Percentiles rank a stretch among this genome's conserved stretches.
Evolutionary conservation across 2,888 invertebrate genomes (phyloP).

Genomic region (Tetragnatha montana): DNA sequence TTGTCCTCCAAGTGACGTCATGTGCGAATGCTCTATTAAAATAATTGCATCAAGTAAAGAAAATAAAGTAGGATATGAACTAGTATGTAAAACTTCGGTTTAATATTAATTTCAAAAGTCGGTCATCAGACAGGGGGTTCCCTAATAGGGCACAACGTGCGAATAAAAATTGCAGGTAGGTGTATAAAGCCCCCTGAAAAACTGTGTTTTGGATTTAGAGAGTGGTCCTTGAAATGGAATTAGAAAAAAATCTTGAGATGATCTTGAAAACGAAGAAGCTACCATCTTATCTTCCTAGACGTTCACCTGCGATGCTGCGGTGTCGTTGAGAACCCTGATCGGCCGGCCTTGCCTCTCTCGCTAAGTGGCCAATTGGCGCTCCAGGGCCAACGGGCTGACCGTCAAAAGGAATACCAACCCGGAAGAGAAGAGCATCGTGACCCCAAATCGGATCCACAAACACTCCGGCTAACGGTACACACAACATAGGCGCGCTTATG

Average conservation of each 20-base stretch:
- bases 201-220: background rate
- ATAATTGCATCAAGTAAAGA: too few relatives aligned
- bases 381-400: slow-evolving; percentile 29
- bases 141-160: too few relatives aligned
- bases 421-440: slow-evolving; percentile 37
- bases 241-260: background rate
- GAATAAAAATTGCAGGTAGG: too few relatives aligned
- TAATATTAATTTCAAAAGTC: too few relatives aligned
- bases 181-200: background rate
- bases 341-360: background rate
- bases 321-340: background rate
- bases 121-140: too few relatives aligned
- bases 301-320: background rate
- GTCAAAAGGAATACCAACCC: slow-evolving; percentile 46
- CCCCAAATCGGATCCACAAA: slow-evolving; percentile 35
- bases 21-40: too few relatives aligned
- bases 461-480: background rate
- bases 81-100: too few relatives aligned
- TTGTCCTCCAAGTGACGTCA: too few relatives aligned
- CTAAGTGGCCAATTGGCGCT: background rate
- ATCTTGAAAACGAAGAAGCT: background rate
- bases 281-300: background rate
- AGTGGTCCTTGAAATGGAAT: background rate
- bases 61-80: too few relatives aligned
- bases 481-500: background rate